These are phyloP conservation scores for Spongilla lacustris DNA, from an alignment of 37 sponge, comb jelly and placozoan species.

Conservation along the genomic window DNA sequence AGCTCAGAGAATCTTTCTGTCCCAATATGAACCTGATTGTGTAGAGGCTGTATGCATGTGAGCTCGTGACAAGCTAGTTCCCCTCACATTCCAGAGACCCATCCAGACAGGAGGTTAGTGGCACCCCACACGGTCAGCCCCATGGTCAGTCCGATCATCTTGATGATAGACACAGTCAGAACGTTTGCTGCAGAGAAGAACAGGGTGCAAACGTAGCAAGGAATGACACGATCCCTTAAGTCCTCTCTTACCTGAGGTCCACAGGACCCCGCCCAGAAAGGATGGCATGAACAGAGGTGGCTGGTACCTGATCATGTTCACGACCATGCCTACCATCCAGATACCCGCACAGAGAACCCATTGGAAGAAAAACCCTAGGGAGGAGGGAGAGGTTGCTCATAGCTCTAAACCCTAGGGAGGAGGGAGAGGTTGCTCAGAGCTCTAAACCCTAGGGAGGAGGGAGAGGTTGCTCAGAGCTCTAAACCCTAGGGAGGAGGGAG, in stretches of 20 bases:
- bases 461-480: too few species aligned
- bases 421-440: too few species aligned
- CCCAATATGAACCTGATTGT: constrained; percentile 41
- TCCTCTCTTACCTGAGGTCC: constrained; percentile 69
- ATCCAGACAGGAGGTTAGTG: constrained; percentile 75
- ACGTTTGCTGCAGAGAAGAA: constrained; percentile 58
- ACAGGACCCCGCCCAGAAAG: constrained; percentile 70
- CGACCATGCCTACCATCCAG: constrained; percentile 82
- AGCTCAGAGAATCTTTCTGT: background rate
- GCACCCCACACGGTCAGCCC: constrained; percentile 88
- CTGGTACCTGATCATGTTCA: constrained; percentile 54
- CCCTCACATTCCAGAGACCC: constrained; percentile 71
- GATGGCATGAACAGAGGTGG: constrained; percentile 70
- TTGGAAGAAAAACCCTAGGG: constrained; percentile 84
- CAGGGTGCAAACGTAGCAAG: background rate
- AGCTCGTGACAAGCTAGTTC: background rate
- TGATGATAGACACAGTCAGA: constrained; percentile 77
- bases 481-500: too few species aligned
- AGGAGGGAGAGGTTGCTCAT: too few species aligned
- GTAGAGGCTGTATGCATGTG: too few species aligned
- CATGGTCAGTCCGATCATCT: constrained; percentile 83
- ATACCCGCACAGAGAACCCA: constrained; percentile 90
- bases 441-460: too few species aligned
- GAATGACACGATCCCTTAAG: background rate
- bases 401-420: too few species aligned